A percentile compares a stretch with the other conserved stretches of the same genome.
Conservation (phyloP, 92 coral and sea anemone genomes). For the Ricordea florida region DNA sequence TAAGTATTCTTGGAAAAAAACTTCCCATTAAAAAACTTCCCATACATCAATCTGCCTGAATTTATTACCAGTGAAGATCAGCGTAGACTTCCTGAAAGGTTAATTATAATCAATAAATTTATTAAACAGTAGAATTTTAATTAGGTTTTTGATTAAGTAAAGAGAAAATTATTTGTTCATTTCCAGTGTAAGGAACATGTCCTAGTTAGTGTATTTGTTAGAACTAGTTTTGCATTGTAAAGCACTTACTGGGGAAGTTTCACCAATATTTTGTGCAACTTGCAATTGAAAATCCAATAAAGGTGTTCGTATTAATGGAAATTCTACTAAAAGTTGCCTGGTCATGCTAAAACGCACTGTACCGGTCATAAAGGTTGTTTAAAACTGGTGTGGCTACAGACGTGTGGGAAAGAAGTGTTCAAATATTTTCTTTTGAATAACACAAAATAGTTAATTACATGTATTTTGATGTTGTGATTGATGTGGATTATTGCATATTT, state of each 20-base stretch:
- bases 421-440: background rate
- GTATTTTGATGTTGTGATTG: background rate
- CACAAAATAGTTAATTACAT: background rate
- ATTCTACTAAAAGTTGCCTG: no score
- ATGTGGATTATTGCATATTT: background rate
- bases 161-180: background rate
- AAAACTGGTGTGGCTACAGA: no score
- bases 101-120: no score
- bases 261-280: no score
- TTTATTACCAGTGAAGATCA: background rate
- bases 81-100: background rate
- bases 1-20: background rate
- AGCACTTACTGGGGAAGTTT: no score
- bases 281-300: no score
- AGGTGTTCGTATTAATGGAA: no score
- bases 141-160: background rate
- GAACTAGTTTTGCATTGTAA: no score
- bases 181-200: background rate
- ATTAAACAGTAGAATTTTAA: background rate
- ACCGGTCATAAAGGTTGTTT: no score
- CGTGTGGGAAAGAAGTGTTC: no score
- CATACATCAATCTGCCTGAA: background rate
- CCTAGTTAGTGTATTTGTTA: no score
- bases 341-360: no score
- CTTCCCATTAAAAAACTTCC: background rate